Evolutionary conservation across 2,888 invertebrate genomes (phyloP), one percentile per base, ranked within the genome.

Genomic region (Hipparchia sbordonii): DNA sequence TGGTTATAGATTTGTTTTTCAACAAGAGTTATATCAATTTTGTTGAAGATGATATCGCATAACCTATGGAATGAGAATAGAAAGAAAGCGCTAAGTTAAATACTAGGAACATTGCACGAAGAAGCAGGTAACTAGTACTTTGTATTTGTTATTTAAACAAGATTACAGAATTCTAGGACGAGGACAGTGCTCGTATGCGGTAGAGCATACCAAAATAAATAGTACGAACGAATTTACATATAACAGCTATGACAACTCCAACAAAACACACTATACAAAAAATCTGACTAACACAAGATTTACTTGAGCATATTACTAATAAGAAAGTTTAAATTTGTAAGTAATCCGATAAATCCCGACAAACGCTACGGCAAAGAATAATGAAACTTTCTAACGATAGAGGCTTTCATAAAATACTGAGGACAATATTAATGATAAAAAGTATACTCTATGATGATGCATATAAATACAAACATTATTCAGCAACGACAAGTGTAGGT

Each of bases 381-480:
- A 57, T 13, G 57, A 57, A 57, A 57, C 13, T 23, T 13, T 23
- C 57, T 57, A 13, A 2, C 56, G 7, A 23, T 8, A 23, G 9
- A 57, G 2, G 8, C 57, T 57, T 57, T 57, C 57, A 57, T 57
- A 23, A 57, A 56, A 3, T 23, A 8, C 57, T 57, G 8, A 13
- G 23, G 57, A 23, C 23, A 57, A 57, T 23, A 57, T 4, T 57
- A 23, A 23, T 2, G 57, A 48, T 23, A 51, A 5, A 63, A 63
- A 12, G 1, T 65, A 65, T 33, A 65, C 33, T 33, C 52, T 52
- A 52, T 33, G 0, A 12, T 23, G 23, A 12, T 33, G 51, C 52
- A 52, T 33, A 33, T 65, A 52, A 33, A 65, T 52, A 65, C 52
- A 52, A 65, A 65, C 52, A 57, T 46, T 57, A 46, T 7, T 7